phyloP scores from a whole-genome alignment of 2,113 vertebrate species.

The Semnornis frantzii region DNA sequence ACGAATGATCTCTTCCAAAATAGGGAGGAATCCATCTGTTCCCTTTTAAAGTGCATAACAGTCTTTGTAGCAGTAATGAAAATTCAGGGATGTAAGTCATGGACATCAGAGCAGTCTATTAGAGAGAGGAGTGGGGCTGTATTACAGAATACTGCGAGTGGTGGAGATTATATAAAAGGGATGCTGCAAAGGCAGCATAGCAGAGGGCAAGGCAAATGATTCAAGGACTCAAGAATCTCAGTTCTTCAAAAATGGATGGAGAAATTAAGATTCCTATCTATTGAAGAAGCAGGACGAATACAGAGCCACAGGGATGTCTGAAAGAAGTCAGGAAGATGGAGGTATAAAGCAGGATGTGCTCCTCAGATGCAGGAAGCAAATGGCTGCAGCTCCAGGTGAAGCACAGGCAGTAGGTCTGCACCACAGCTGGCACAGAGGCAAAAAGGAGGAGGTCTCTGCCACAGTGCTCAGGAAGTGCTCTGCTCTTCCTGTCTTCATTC shows the following conservation, averaged over 20 bases:
- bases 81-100: constrained; percentile 70
- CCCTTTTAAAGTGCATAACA: constrained; percentile 59
- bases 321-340: neutral
- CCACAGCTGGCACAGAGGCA: neutral
- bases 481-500: neutral
- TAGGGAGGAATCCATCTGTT: constrained; percentile 66
- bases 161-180: constrained; percentile 51
- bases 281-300: constrained; percentile 26
- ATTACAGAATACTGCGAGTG: constrained; percentile 44
- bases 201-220: constrained; percentile 54
- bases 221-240: constrained; percentile 46
- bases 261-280: constrained; percentile 48
- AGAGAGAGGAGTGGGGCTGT: constrained; percentile 42
- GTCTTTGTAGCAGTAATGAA: constrained; percentile 67
- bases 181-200: constrained; percentile 47
- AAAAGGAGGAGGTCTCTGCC: neutral
- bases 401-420: neutral
- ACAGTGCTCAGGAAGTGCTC: fast-evolving
- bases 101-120: constrained; percentile 64
- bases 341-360: neutral
- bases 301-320: neutral
- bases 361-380: neutral
- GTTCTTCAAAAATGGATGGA: constrained; percentile 38
- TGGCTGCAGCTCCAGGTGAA: neutral
- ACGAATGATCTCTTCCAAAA: constrained; percentile 61